Evolutionary conservation across 2,888 invertebrate genomes (phyloP).

Genomic region (Vesta saturnalis): DNA sequence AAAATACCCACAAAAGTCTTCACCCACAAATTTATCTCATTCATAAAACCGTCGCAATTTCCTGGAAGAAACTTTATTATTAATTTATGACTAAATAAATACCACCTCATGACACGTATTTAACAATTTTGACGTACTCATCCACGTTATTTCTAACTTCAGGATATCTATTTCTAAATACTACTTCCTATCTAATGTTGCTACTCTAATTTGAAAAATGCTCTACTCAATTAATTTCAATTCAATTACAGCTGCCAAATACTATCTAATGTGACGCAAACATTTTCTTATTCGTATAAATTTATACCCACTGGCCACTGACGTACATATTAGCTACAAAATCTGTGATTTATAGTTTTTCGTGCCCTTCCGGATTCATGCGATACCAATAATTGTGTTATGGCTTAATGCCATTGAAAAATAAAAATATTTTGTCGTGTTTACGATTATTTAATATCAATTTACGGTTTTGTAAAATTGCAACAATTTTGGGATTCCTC

Average conservation of each 20-base stretch:
- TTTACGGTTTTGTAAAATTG: too few species aligned
- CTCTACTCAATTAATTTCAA: background rate
- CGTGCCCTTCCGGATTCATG: too few species aligned
- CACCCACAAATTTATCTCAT: slow-evolving; percentile 9
- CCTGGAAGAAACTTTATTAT: background rate
- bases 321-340: too few species aligned
- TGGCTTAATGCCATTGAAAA: too few species aligned
- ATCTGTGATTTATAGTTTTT: too few species aligned
- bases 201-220: too few species aligned
- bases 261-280: background rate
- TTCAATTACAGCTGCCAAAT: background rate
- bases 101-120: background rate
- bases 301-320: too few species aligned
- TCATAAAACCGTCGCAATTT: slow-evolving; percentile 13
- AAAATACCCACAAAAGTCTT: slow-evolving; percentile 5
- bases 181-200: slow-evolving; percentile 2
- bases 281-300: too few species aligned
- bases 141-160: slow-evolving; percentile 19
- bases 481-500: too few species aligned
- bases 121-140: background rate
- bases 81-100: background rate
- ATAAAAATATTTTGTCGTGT: too few species aligned
- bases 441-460: too few species aligned
- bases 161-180: slow-evolving; percentile 21
- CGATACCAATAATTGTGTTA: too few species aligned